These are phyloP conservation scores for Lathamus discolor DNA, from an alignment of 2,113 vertebrate species.

Conservation along the genomic window DNA sequence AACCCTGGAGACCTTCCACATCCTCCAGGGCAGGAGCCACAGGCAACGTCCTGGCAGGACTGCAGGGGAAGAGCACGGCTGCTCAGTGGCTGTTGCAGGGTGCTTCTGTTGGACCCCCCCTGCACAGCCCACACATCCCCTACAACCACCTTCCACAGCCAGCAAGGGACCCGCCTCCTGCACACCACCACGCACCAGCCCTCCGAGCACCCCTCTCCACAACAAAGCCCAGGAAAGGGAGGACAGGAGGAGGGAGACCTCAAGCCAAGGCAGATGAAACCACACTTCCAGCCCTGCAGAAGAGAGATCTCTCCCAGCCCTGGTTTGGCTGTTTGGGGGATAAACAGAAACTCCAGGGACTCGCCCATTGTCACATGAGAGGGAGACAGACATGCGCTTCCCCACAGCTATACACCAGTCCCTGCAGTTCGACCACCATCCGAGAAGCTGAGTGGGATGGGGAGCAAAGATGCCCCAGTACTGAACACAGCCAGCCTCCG, in stretches of 20 bases:
- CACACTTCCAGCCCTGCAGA: not conserved
- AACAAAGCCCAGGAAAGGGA: not conserved
- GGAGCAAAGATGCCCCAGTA: not conserved
- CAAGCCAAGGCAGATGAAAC: not conserved
- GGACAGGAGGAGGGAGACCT: not conserved
- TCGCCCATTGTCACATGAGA: accelerated
- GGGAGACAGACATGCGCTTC: not conserved
- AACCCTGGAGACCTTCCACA: not conserved
- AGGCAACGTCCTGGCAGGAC: accelerated
- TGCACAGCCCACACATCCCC: not conserved
- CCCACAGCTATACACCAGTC: not conserved
- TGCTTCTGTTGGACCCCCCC: not conserved
- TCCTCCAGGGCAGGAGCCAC: not conserved
- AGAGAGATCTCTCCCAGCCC: not conserved
- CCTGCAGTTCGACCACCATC: not conserved
- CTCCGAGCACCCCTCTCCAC: not conserved
- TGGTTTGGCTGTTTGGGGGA: not conserved
- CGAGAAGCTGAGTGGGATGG: not conserved
- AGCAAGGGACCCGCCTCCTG: not conserved
- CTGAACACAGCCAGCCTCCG: not conserved
- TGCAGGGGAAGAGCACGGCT: accelerated
- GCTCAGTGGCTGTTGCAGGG: accelerated
- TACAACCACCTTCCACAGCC: not conserved
- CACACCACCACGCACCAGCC: not conserved
- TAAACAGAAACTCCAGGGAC: not conserved